Evolutionary conservation across 2,888 invertebrate species (phyloP).

Genomic region (Ophioninae sp.): DNA sequence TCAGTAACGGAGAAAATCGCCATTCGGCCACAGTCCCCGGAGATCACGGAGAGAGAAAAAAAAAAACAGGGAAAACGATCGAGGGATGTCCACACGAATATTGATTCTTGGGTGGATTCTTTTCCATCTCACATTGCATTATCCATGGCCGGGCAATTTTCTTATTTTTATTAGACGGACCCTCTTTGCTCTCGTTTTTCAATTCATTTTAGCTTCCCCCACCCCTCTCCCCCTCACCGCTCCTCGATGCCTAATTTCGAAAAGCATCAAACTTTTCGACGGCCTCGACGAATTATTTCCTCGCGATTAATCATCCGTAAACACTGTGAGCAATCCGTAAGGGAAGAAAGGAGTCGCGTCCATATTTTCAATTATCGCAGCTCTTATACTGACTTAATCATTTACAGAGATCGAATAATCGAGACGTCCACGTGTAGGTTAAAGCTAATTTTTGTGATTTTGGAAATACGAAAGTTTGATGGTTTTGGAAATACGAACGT

Average conservation of each 20-base stretch:
- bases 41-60: slow-evolving; percentile 56
- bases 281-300: no score
- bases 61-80: slow-evolving; percentile 32
- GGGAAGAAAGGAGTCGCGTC: no score
- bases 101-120: slow-evolving; percentile 51
- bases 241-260: no score
- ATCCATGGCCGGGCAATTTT: slow-evolving; percentile 56
- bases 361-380: not conserved
- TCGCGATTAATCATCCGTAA: no score
- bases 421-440: not conserved
- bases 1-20: slow-evolving; percentile 77
- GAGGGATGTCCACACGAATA: slow-evolving; percentile 41
- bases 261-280: not conserved
- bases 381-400: not conserved
- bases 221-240: not conserved
- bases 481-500: no score
- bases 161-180: slow-evolving; percentile 38
- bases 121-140: slow-evolving; percentile 46
- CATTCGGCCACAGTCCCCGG: slow-evolving; percentile 70
- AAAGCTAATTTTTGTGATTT: no score
- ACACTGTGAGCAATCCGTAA: no score
- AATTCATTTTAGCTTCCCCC: not conserved
- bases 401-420: not conserved
- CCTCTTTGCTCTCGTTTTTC: slow-evolving; percentile 9
- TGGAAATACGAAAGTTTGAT: no score